A percentile compares a stretch with the other conserved stretches of the same genome.
These are phyloP conservation scores for Anhinga anhinga DNA, from an alignment of 2,113 vertebrate genomes.

Conservation along the genomic window DNA sequence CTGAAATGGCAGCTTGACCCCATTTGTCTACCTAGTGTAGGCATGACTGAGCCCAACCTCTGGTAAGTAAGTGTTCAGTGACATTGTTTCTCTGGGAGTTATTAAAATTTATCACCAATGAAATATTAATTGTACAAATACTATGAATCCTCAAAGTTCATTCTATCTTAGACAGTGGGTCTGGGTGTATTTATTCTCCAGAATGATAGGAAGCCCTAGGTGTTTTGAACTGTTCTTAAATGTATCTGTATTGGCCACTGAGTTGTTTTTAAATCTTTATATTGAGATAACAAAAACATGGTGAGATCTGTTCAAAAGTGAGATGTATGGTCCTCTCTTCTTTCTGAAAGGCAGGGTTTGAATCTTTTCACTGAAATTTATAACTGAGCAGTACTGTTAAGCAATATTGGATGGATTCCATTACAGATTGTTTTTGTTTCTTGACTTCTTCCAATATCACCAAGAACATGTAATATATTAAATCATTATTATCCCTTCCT, in stretches of 20 bases:
- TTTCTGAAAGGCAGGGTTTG: not conserved
- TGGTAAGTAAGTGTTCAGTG: not conserved
- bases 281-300: not conserved
- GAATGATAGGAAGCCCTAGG: not conserved
- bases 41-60: not conserved
- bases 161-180: not conserved
- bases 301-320: not conserved
- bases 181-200: not conserved
- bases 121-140: conserved; percentile 8
- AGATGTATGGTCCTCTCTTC: not conserved
- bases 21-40: not conserved
- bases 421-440: not conserved
- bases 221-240: not conserved
- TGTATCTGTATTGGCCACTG: not conserved
- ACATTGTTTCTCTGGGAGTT: not conserved
- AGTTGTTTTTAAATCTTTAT: not conserved
- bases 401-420: not conserved
- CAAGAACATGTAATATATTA: not conserved
- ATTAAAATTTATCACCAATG: conserved; percentile 16
- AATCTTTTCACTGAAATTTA: not conserved
- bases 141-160: not conserved
- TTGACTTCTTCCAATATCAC: not conserved
- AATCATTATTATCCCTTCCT: not conserved
- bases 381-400: not conserved
- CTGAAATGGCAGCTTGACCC: not conserved